Conservation (phyloP, 37 sponge, comb jelly and placozoan species). For the Bolinopsis microptera region DNA sequence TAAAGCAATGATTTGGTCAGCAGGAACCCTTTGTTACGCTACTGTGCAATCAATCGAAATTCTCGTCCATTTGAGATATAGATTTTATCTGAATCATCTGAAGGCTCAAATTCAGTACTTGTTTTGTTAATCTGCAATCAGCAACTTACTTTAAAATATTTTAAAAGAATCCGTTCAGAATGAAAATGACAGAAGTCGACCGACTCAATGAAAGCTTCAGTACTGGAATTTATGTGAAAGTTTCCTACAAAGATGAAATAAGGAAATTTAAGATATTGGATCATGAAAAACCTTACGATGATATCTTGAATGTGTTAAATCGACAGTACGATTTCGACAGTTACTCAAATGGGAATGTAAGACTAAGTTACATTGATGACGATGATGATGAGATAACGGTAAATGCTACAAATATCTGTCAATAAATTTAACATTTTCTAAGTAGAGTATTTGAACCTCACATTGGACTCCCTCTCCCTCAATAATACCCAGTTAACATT, state of each 20-base stretch:
- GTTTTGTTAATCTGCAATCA: too few relatives aligned
- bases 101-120: too few relatives aligned
- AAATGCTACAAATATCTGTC: background rate
- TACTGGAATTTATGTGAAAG: conserved; percentile 55
- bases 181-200: conserved; percentile 45
- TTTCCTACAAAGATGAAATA: conserved; percentile 52
- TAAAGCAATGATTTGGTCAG: too few relatives aligned
- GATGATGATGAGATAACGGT: conserved; percentile 63
- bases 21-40: too few relatives aligned
- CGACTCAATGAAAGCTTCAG: conserved; percentile 1
- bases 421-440: background rate
- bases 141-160: too few relatives aligned
- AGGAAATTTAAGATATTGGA: conserved; percentile 60
- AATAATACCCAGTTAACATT: background rate
- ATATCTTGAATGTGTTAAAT: conserved; percentile 37
- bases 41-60: too few relatives aligned
- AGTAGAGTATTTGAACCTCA: background rate
- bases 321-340: conserved; percentile 55
- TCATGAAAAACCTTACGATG: conserved; percentile 65
- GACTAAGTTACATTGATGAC: conserved; percentile 54
- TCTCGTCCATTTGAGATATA: too few relatives aligned
- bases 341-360: conserved; percentile 40
- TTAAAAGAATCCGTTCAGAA: too few relatives aligned
- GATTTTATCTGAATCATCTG: too few relatives aligned
- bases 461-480: too few relatives aligned